These are phyloP conservation scores for Sialia sialis DNA, from an alignment of 2,113 vertebrate genomes.

Conservation along the genomic window DNA sequence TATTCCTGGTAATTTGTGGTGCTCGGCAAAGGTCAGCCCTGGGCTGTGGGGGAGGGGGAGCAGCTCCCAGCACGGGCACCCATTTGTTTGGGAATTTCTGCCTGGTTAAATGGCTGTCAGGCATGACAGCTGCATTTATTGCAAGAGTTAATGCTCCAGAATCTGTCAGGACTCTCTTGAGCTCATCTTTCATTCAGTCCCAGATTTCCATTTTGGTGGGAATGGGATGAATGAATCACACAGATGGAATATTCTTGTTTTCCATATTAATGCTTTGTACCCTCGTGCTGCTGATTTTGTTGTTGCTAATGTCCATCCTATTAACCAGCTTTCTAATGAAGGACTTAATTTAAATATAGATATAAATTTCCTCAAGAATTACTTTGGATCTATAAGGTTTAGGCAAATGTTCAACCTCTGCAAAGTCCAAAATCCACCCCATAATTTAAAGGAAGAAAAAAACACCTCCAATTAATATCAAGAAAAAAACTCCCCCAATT, in stretches of 20 bases:
- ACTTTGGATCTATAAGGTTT: neutral
- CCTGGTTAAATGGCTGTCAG: neutral
- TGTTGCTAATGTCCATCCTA: neutral
- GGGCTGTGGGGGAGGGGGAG: neutral
- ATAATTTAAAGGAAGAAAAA: neutral
- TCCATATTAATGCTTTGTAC: neutral
- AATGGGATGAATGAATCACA: neutral
- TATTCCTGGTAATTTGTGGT: neutral
- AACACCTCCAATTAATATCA: neutral
- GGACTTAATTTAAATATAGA: neutral
- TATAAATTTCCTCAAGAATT: neutral
- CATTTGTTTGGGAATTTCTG: conserved; percentile 30
- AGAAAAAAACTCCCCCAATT: neutral
- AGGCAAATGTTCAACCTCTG: neutral
- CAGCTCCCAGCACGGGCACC: neutral
- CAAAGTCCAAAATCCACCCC: neutral
- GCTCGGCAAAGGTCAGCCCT: conserved; percentile 1
- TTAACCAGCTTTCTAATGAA: neutral
- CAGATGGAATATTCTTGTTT: neutral
- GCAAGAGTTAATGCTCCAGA: neutral
- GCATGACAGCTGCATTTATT: neutral
- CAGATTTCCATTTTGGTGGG: neutral
- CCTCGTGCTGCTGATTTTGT: neutral
- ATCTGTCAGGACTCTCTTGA: neutral
- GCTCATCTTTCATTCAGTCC: conserved; percentile 23